phyloP scores from a whole-genome alignment of 1,140 invertebrate genomes.

The Temnothorax longispinosus region DNA sequence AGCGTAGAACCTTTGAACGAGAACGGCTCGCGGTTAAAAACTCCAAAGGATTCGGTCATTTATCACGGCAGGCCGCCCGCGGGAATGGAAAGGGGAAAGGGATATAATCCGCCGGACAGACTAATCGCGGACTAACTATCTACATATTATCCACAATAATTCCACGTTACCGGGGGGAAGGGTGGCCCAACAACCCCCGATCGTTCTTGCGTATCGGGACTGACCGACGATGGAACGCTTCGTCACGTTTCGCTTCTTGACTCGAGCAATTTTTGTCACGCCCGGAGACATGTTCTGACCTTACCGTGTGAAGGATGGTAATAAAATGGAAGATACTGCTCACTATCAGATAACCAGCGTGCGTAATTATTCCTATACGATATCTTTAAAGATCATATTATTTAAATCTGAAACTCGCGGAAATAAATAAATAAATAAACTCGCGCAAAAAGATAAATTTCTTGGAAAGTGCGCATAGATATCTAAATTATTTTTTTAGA shows the following conservation, averaged over 20 bases:
- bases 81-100: conserved; percentile 80
- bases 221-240: conserved; percentile 39
- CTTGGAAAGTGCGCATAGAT: background rate
- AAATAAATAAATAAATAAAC: background rate
- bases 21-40: conserved; percentile 78
- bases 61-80: conserved; percentile 81
- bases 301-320: background rate
- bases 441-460: background rate
- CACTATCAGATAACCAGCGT: background rate
- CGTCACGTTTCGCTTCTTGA: conserved; percentile 34
- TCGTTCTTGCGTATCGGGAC: conserved; percentile 59
- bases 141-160: conserved; percentile 83
- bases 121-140: conserved; percentile 84
- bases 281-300: background rate
- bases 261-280: conserved; percentile 41
- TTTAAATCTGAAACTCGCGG: background rate
- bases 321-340: conserved; percentile 5
- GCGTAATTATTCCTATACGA: background rate
- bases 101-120: conserved; percentile 84
- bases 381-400: conserved; percentile 1
- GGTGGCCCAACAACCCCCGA: conserved; percentile 1
- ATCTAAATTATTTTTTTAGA: background rate
- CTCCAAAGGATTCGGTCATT: conserved; percentile 85
- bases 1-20: conserved; percentile 63
- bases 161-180: conserved; percentile 71